Evolutionary conservation across 2,888 invertebrate species (phyloP), one percentile per base, ranked within the genome.

Genomic region (Torymus auratus): DNA sequence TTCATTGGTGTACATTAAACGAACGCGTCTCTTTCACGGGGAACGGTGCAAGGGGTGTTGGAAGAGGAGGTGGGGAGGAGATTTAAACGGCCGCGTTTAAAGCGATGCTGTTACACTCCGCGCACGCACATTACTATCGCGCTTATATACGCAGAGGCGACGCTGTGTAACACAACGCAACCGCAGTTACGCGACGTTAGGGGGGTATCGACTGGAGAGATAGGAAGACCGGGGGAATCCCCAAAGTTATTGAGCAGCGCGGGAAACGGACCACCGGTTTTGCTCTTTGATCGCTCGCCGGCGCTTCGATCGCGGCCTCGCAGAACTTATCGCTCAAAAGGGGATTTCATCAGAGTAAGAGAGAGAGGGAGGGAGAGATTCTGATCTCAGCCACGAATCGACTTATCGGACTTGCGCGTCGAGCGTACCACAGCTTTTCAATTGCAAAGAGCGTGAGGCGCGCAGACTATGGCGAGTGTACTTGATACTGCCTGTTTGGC

Each of bases 1-100:
- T 79, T 79, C 79, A 74, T 79, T 17, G 56, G 62, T 64, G 41
- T 41, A 64, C 73, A 69, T 78, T 74, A 74, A 74, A 67, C 62
- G 69, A 74, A 53, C 78, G 20, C 72, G 53, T 41, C 20, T 2
- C 20, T 20, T 20, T 20, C 20, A 2, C 20, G 20, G 20, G 20
- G 20, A 1, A 20, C 2, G 20, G 20, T 20, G 20, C 20, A 20
- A 20, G 1, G 20, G 20, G 20, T 20, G 20, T 20, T 20, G 20
- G 20, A 2, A 2, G 20, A 20, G 20, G 20, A 2, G 20, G 20
- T 2, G 20, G 20, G 20, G 20, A 20, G 20, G 20, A 20, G 20
- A 20, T 20, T 20, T 20, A 20, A 20, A 20, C 20, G 20, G 20
- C 20, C 20, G 20, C 20, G 20, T 20, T 20, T 20, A 20, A 20